These are phyloP conservation scores for Callithrix jacchus DNA, from an alignment of 2,113 vertebrate genomes.

Conservation along the genomic window DNA sequence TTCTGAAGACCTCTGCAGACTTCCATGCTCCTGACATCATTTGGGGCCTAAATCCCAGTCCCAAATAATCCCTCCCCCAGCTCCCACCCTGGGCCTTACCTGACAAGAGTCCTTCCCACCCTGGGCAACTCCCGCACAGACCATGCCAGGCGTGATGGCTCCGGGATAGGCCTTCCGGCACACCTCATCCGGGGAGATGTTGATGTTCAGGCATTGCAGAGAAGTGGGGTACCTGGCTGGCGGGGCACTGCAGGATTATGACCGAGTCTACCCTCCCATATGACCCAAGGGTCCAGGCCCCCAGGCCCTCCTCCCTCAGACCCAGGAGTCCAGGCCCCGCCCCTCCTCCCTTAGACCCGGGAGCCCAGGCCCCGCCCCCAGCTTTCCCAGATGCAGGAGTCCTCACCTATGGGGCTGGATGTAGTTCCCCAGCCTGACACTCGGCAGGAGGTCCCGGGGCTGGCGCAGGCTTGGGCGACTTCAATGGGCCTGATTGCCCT, in stretches of 20 bases:
- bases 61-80: too few relatives aligned
- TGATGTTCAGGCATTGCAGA: constrained; percentile 70
- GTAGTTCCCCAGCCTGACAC: constrained; percentile 88
- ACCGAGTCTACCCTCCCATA: background rate
- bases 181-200: background rate
- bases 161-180: constrained; percentile 35
- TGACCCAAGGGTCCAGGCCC: background rate
- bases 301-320: background rate
- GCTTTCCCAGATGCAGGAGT: accelerated
- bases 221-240: constrained; percentile 61
- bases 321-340: background rate
- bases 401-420: constrained; percentile 64
- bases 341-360: background rate
- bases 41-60: background rate
- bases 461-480: constrained; percentile 83
- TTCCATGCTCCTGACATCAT: background rate
- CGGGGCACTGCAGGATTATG: background rate
- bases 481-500: constrained; percentile 80
- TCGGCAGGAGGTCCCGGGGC: constrained; percentile 78
- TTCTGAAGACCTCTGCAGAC: background rate
- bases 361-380: background rate
- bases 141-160: constrained; percentile 37
- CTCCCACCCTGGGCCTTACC: constrained; percentile 46
- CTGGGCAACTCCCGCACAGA: constrained; percentile 63
- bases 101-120: constrained; percentile 73